A percentile compares a stretch with the other conserved stretches of the same genome.
phyloP scores from a whole-genome alignment of 2,797 vertebrate genomes.

The Adelosebastes latens region DNA sequence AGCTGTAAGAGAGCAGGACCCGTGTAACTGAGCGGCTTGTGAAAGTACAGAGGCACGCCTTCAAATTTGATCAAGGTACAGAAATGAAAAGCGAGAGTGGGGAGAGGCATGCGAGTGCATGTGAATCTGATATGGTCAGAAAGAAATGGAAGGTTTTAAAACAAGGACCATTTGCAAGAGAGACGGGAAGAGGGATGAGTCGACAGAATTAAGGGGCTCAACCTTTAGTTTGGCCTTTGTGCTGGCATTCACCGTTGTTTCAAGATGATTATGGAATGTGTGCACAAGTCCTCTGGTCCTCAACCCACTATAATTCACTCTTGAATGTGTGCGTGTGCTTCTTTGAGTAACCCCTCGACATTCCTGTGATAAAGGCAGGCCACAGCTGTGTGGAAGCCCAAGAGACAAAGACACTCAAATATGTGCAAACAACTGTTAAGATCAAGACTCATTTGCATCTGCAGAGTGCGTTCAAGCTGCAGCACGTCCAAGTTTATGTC shows the following conservation, averaged over 20 bases:
- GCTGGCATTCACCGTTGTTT: conserved; percentile 47
- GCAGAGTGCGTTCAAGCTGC: conserved; percentile 27
- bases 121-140: conserved; percentile 2
- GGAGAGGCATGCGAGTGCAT: neutral
- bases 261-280: conserved; percentile 57
- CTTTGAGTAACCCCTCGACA: conserved; percentile 34
- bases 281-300: conserved; percentile 36
- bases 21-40: conserved; percentile 43
- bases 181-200: conserved; percentile 41
- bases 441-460: conserved; percentile 55
- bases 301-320: conserved; percentile 43
- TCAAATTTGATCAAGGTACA: conserved; percentile 61
- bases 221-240: conserved; percentile 70
- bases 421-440: conserved; percentile 43
- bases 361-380: conserved; percentile 48
- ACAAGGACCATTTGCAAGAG: conserved; percentile 33
- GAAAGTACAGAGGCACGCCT: conserved; percentile 54
- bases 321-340: conserved; percentile 17
- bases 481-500: conserved; percentile 32
- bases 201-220: conserved; percentile 45
- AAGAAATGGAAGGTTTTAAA: conserved; percentile 27
- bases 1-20: conserved; percentile 41
- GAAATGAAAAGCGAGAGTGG: conserved; percentile 22
- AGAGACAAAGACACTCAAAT: conserved; percentile 36
- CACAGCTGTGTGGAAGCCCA: conserved; percentile 46